Percentiles rank a stretch among this genome's conserved stretches.
phyloP scores from a whole-genome alignment of 2,113 vertebrate genomes.

The Pelecanoides urinatrix region DNA sequence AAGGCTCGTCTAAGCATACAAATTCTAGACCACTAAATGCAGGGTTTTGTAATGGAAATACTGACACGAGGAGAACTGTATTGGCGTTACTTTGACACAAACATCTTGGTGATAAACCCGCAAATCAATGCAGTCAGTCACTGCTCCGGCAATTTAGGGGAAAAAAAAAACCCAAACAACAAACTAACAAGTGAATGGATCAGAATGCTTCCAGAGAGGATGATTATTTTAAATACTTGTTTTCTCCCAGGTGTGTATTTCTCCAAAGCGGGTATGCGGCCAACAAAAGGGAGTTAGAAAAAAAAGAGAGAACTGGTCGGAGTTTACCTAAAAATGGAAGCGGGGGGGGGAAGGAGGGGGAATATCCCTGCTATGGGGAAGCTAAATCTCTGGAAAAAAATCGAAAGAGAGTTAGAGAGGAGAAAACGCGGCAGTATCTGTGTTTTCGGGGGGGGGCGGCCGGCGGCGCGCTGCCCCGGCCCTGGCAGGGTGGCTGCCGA shows the following conservation, averaged over 20 bases:
- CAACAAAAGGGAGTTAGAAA: neutral
- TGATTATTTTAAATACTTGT: neutral
- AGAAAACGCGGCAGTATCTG: neutral
- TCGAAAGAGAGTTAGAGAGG: neutral
- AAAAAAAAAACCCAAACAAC: neutral
- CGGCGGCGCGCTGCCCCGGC: neutral
- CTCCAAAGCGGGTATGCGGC: neutral
- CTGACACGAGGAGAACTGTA: neutral
- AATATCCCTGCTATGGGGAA: neutral
- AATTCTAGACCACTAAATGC: neutral
- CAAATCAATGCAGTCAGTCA: neutral
- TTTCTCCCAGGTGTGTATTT: conserved; percentile 8
- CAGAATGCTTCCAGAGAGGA: neutral
- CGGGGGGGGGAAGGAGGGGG: too few species aligned
- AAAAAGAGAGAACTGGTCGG: neutral
- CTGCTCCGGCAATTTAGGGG: neutral
- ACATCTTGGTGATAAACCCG: neutral
- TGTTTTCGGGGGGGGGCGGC: neutral
- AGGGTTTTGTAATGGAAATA: neutral
- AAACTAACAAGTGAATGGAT: neutral
- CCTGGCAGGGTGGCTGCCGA: neutral
- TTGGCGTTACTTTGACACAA: neutral
- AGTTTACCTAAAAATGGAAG: neutral
- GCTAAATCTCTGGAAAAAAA: neutral
- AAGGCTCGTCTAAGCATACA: neutral